A percentile compares a stretch with the other conserved stretches of the same genome.
Evolutionary conservation across 1,140 invertebrate species (phyloP).

Genomic region (Hermetia illucens): DNA sequence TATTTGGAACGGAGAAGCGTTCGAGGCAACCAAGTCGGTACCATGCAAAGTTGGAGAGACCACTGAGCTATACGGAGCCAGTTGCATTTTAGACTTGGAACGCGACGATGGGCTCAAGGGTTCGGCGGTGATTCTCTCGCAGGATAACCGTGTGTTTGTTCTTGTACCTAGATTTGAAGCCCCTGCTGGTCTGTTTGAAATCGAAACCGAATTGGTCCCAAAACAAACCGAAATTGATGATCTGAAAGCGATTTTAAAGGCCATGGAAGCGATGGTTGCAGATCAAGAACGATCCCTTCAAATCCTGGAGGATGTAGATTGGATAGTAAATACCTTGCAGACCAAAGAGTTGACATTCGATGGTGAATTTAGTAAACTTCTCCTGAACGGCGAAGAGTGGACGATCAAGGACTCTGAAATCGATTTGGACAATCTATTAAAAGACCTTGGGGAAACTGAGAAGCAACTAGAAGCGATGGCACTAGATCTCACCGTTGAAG

Average conservation of each 20-base stretch:
- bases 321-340: not conserved
- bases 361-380: constrained; percentile 13
- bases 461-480: not conserved
- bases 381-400: constrained; percentile 16
- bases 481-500: constrained; percentile 4
- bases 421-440: constrained; percentile 8
- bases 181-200: constrained; percentile 17
- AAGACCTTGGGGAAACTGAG: not conserved
- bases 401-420: constrained; percentile 10
- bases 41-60: constrained; percentile 26
- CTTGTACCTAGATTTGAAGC: constrained; percentile 22
- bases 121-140: constrained; percentile 16
- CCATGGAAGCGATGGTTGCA: constrained; percentile 18
- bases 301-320: constrained; percentile 4
- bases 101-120: constrained; percentile 20
- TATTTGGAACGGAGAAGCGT: constrained; percentile 33
- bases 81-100: constrained; percentile 29
- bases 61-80: constrained; percentile 14
- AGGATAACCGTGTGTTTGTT: constrained; percentile 19
- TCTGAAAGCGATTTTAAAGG: constrained; percentile 21
- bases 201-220: constrained; percentile 17
- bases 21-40: constrained; percentile 31
- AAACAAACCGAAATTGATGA: constrained; percentile 23
- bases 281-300: constrained; percentile 13
- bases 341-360: constrained; percentile 12